Conservation (phyloP, 1,140 invertebrate genomes). For the Myzus persicae region DNA sequence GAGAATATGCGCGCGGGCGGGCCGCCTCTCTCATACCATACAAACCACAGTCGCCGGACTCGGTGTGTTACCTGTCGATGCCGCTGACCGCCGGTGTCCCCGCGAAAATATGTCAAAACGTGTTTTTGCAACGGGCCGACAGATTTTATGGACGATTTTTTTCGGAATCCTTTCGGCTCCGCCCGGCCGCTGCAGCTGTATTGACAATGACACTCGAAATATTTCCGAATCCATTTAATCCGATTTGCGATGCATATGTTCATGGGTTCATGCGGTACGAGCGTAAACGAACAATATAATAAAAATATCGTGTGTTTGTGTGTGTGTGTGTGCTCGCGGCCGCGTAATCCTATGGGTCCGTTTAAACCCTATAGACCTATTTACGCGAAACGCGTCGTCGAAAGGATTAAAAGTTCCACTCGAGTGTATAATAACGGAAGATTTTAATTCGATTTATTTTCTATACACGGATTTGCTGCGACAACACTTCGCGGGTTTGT, state of each 20-base stretch:
- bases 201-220: conserved; percentile 57
- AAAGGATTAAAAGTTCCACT: conserved; percentile 33
- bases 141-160: conserved; percentile 39
- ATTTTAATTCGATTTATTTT: conserved; percentile 1
- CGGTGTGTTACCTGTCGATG: background rate
- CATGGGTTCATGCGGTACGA: background rate
- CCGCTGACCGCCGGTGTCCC: background rate
- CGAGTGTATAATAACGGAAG: background rate
- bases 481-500: background rate
- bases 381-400: background rate
- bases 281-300: background rate
- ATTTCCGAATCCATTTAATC: conserved; percentile 49
- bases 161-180: conserved; percentile 29
- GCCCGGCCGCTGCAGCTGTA: conserved; percentile 27
- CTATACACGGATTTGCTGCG: background rate
- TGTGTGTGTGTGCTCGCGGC: background rate
- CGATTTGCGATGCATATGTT: conserved; percentile 1
- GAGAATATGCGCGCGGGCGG: conserved; percentile 13
- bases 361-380: conserved; percentile 22
- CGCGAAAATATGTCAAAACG: conserved; percentile 50
- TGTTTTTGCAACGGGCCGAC: conserved; percentile 47
- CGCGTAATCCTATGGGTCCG: conserved; percentile 28
- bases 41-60: background rate
- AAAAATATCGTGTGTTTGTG: background rate
- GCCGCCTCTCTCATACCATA: background rate